phyloP scores from a whole-genome alignment of 2,113 vertebrate species.

The Psittacula cyanocephala region DNA sequence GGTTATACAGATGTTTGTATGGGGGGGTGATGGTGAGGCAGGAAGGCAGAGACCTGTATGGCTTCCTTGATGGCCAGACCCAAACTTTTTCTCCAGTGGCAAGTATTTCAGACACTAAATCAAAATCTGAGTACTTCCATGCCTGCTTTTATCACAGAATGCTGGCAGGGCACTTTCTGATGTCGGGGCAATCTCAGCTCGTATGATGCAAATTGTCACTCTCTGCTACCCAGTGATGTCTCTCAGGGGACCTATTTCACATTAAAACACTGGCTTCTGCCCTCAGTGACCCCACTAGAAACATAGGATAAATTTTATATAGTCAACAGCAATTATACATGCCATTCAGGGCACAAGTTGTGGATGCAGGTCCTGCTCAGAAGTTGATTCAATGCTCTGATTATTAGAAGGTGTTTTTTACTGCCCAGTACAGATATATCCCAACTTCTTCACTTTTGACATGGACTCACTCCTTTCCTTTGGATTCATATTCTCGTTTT shows the following conservation, averaged over 20 bases:
- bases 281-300: background rate
- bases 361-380: background rate
- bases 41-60: background rate
- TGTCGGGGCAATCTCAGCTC: background rate
- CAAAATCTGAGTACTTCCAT: background rate
- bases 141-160: background rate
- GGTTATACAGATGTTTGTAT: background rate
- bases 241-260: background rate
- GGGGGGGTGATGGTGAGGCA: background rate
- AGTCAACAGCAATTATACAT: background rate
- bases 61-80: background rate
- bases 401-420: background rate
- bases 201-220: background rate
- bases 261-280: background rate
- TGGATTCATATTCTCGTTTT: background rate
- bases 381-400: background rate
- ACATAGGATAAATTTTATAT: background rate
- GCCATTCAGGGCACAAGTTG: background rate
- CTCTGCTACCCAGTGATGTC: background rate
- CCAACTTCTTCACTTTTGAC: background rate
- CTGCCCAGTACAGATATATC: background rate
- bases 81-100: background rate
- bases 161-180: background rate
- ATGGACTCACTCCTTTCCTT: background rate
- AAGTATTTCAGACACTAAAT: background rate